Conservation (phyloP, 2,797 vertebrate genomes). For the Chaenodraco wilsoni region DNA sequence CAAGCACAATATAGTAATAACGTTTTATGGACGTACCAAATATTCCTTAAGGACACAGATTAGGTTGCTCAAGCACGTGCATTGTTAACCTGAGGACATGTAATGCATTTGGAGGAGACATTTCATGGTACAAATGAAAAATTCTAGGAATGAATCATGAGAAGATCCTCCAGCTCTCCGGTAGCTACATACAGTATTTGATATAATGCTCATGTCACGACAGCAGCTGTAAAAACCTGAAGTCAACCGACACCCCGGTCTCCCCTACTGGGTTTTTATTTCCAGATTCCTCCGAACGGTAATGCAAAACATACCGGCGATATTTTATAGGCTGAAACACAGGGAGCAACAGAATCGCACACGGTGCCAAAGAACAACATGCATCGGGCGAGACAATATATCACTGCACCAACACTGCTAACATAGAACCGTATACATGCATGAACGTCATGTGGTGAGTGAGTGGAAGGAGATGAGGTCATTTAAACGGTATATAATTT, state of each 20-base stretch:
- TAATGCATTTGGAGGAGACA: neutral
- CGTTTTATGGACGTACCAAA: neutral
- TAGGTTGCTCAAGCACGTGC: neutral
- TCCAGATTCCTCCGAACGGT: conserved; percentile 15
- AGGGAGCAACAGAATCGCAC: conserved; percentile 22
- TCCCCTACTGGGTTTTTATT: conserved; percentile 26
- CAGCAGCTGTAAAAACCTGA: conserved; percentile 33
- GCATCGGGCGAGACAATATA: conserved; percentile 21
- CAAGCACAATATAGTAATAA: neutral
- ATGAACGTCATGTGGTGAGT: conserved; percentile 38
- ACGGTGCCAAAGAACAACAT: conserved; percentile 30
- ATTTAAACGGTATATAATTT: conserved; percentile 39
- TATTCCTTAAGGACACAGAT: neutral
- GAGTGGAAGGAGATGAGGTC: conserved; percentile 52
- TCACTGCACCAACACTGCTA: conserved; percentile 37
- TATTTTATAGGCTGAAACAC: conserved; percentile 22
- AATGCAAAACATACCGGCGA: conserved; percentile 11
- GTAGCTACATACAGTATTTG: conserved; percentile 12
- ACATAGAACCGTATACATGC: conserved; percentile 37
- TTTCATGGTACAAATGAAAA: neutral
- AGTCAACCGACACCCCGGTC: neutral
- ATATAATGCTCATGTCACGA: conserved; percentile 8
- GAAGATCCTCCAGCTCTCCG: neutral
- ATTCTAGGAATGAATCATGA: neutral
- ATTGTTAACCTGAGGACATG: neutral